Percentiles rank a stretch among this genome's conserved stretches.
Conservation (phyloP, 1,140 invertebrate genomes). For the Orius insidiosus region DNA sequence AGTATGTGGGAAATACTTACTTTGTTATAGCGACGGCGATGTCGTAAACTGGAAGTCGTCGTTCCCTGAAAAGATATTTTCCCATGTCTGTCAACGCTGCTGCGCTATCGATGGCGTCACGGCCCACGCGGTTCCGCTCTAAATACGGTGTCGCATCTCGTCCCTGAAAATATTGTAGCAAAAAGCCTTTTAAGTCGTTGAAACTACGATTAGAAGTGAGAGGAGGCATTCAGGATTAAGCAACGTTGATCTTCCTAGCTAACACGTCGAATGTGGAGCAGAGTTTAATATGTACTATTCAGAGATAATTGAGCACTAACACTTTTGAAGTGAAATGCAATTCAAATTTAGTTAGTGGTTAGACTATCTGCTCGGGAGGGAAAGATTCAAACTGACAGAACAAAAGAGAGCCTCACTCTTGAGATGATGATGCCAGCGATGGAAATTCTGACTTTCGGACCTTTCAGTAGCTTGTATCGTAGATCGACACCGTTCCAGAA, state of each 20-base stretch:
- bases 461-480: slow-evolving; percentile 78
- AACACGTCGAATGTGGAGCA: neutral
- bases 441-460: slow-evolving; percentile 80
- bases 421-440: slow-evolving; percentile 93
- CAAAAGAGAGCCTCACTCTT: slow-evolving; percentile 42
- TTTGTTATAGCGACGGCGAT: slow-evolving; percentile 91
- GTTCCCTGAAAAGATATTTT: slow-evolving; percentile 88
- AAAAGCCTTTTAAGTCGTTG: no score
- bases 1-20: no score
- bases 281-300: neutral
- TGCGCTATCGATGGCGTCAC: slow-evolving; percentile 85
- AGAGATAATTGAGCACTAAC: no score
- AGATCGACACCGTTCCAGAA: slow-evolving; percentile 93
- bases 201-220: no score
- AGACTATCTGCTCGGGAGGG: no score
- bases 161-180: no score
- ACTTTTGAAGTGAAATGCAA: no score
- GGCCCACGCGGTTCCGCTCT: slow-evolving; percentile 78
- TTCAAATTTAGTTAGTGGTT: no score
- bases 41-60: slow-evolving; percentile 83
- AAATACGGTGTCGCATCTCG: slow-evolving; percentile 87
- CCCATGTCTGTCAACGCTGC: slow-evolving; percentile 90
- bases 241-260: no score
- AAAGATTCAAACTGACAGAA: slow-evolving; percentile 2
- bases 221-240: no score